phyloP scores from a whole-genome alignment of 35 echinoderm and acorn worm species.

The Anneissia japonica region DNA sequence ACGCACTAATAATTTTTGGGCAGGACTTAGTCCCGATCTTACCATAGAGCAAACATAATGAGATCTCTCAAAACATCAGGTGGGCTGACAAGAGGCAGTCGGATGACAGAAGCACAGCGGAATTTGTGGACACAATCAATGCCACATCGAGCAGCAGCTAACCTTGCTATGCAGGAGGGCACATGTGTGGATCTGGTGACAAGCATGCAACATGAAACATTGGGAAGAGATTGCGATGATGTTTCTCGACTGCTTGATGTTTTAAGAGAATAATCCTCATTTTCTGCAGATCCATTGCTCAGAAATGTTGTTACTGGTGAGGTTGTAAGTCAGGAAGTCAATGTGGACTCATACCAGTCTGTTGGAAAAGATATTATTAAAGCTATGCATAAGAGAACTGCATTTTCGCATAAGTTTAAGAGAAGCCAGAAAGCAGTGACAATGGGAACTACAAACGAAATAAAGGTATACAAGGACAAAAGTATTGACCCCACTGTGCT shows the following conservation, averaged over 20 bases:
- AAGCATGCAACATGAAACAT: slow-evolving; percentile 50
- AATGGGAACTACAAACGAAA: neutral
- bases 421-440: slow-evolving; percentile 12
- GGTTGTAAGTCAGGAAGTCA: slow-evolving; percentile 21
- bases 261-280: neutral
- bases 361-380: slow-evolving; percentile 36
- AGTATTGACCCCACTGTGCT: slow-evolving; percentile 42
- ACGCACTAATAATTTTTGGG: slow-evolving; percentile 39
- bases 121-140: slow-evolving; percentile 29
- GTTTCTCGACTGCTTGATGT: slow-evolving; percentile 4
- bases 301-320: slow-evolving; percentile 59
- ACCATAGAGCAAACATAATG: slow-evolving; percentile 56
- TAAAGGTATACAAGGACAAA: slow-evolving; percentile 20
- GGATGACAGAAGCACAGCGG: slow-evolving; percentile 38
- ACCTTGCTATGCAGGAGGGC: slow-evolving; percentile 59
- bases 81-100: slow-evolving; percentile 38
- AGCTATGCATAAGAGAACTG: slow-evolving; percentile 26
- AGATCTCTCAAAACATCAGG: slow-evolving; percentile 32
- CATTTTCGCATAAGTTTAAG: slow-evolving; percentile 23
- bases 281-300: slow-evolving; percentile 36
- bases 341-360: slow-evolving; percentile 33
- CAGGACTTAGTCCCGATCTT: slow-evolving; percentile 43
- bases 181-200: slow-evolving; percentile 30
- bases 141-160: slow-evolving; percentile 16
- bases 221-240: slow-evolving; percentile 18